Percentiles rank a stretch among this genome's conserved stretches.
These are phyloP conservation scores for Molossus alvarezi DNA, from an alignment of 2,797 vertebrate genomes.

Conservation along the genomic window DNA sequence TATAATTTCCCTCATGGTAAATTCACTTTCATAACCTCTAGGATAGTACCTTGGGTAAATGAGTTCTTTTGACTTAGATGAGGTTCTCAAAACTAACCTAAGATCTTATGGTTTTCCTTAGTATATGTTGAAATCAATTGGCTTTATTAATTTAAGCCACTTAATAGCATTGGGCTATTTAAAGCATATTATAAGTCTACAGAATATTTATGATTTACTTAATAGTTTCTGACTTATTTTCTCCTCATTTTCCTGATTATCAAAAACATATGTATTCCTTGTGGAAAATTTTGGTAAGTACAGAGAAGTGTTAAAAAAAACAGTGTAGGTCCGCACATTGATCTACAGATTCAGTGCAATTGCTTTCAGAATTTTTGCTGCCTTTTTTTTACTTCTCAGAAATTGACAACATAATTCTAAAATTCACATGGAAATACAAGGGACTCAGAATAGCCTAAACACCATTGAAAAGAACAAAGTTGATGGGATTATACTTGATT, in stretches of 20 bases:
- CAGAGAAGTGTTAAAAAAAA: neutral
- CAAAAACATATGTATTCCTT: neutral
- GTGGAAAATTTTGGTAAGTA: neutral
- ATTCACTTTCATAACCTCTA: neutral
- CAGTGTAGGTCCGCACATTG: neutral
- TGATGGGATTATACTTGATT: neutral
- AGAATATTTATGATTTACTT: neutral
- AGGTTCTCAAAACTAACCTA: constrained; percentile 19
- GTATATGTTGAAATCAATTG: constrained; percentile 43
- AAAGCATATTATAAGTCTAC: neutral
- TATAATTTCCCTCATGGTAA: constrained; percentile 33
- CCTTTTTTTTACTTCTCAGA: neutral
- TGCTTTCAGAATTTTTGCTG: neutral
- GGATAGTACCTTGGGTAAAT: neutral
- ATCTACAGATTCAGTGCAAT: constrained; percentile 22
- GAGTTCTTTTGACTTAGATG: constrained; percentile 24
- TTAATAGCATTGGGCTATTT: constrained; percentile 19
- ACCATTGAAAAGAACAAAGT: constrained; percentile 4
- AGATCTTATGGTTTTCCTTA: constrained; percentile 11
- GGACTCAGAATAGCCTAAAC: neutral
- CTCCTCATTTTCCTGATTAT: neutral
- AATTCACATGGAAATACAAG: constrained; percentile 39
- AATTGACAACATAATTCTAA: constrained; percentile 39
- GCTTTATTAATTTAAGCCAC: constrained; percentile 36
- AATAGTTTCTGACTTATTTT: constrained; percentile 5